Conservation (phyloP, 2,888 invertebrate genomes). For the Caenorhabditis wallacei region DNA sequence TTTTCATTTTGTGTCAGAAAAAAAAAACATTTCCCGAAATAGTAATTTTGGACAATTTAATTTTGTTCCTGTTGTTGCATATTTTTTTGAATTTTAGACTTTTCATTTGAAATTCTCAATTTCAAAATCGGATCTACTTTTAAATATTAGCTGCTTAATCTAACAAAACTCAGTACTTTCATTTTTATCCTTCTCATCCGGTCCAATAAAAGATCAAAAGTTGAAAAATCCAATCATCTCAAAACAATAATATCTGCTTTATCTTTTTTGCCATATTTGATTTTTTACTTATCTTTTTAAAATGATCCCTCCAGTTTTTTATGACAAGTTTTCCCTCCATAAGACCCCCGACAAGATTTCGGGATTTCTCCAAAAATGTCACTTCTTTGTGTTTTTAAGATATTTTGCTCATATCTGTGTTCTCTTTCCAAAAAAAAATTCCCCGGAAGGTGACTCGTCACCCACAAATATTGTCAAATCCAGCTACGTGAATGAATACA, state of each 20-base stretch:
- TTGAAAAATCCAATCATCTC: not conserved
- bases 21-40: not conserved
- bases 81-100: not conserved
- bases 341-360: not conserved
- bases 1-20: slow-evolving; percentile 1
- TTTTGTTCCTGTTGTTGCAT: not conserved
- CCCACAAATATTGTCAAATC: slow-evolving; percentile 15
- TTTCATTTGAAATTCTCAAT: not conserved
- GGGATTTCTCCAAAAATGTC: not conserved
- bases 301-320: not conserved
- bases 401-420: not conserved
- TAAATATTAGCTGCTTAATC: too few species aligned
- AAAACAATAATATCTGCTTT: not conserved
- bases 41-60: too few species aligned
- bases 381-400: not conserved
- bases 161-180: not conserved
- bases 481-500: slow-evolving; percentile 13
- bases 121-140: too few species aligned
- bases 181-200: not conserved
- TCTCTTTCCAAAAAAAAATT: not conserved
- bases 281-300: not conserved
- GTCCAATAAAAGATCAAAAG: slow-evolving; percentile 1
- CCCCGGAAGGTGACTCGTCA: slow-evolving; percentile 2
- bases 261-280: not conserved
- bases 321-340: not conserved